These are phyloP conservation scores for Euwallacea fornicatus DNA, from an alignment of 1,140 invertebrate genomes.

Conservation along the genomic window DNA sequence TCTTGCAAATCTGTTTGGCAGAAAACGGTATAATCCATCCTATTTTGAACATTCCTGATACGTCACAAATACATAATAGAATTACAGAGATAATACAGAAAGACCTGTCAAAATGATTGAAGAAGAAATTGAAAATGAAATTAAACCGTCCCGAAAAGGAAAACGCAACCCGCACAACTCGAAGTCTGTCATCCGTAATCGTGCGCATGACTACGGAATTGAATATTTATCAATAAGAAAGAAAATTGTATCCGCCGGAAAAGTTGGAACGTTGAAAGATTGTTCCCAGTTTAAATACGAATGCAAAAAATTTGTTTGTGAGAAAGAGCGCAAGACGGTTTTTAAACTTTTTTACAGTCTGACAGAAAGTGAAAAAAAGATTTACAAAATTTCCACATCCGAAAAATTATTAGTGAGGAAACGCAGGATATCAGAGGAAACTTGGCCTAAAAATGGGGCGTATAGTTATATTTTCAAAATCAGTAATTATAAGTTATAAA, in stretches of 20 bases:
- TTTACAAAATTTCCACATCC: background rate
- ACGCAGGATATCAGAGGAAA: background rate
- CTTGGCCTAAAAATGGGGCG: no score
- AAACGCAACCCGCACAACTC: background rate
- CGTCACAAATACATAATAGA: background rate
- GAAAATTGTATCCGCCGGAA: background rate
- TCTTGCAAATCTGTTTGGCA: slow-evolving; percentile 1
- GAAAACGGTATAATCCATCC: background rate
- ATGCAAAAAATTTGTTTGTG: background rate
- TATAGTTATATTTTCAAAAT: background rate
- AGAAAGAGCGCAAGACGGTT: background rate
- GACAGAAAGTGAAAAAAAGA: background rate
- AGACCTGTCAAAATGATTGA: background rate
- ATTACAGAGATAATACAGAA: background rate
- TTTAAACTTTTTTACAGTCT: slow-evolving; percentile 7
- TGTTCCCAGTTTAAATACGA: background rate
- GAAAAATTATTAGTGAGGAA: background rate
- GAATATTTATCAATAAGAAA: background rate
- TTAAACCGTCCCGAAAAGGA: background rate
- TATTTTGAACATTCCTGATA: background rate
- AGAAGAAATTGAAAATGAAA: slow-evolving; percentile 3
- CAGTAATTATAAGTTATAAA: background rate
- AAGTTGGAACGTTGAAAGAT: slow-evolving; percentile 8
- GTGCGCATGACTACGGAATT: background rate
- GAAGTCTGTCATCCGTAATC: background rate